Conservation (phyloP, 1,140 invertebrate species). For the Macrostomum lignano region DNA sequence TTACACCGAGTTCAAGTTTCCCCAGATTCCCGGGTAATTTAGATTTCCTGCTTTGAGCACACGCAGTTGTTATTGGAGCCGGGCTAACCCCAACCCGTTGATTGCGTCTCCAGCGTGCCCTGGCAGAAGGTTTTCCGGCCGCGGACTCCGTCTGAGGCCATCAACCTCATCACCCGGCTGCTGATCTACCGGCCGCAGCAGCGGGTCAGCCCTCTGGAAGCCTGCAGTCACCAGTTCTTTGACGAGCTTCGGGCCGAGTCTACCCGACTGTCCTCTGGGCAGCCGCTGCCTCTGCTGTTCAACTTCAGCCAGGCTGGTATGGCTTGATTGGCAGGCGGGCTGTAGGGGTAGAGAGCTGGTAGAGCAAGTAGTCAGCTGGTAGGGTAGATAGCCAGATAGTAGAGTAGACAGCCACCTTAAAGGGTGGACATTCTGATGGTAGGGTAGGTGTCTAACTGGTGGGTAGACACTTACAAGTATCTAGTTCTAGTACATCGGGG, state of each 20-base stretch:
- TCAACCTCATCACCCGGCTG: slow-evolving; percentile 6
- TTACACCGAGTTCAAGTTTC: slow-evolving; percentile 8
- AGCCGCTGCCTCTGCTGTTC: slow-evolving; percentile 7
- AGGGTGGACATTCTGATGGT: no score
- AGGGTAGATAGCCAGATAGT: no score
- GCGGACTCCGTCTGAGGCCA: not conserved
- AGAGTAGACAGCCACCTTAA: no score
- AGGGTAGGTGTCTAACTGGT: no score
- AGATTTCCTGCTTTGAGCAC: slow-evolving; percentile 3
- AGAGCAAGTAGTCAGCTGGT: no score
- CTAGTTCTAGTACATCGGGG: no score
- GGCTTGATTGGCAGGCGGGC: no score
- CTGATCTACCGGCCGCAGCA: slow-evolving; percentile 8
- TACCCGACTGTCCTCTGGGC: slow-evolving; percentile 9
- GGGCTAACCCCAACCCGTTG: not conserved
- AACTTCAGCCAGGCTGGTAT: no score
- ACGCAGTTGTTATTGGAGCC: not conserved
- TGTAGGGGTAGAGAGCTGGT: no score
- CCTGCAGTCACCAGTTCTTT: slow-evolving; percentile 7
- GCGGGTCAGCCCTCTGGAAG: slow-evolving; percentile 6
- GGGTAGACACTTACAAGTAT: no score
- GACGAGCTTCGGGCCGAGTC: slow-evolving; percentile 3
- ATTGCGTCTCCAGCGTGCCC: not conserved
- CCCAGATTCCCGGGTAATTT: slow-evolving; percentile 1
- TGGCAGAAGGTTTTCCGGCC: not conserved